These are phyloP conservation scores for Odontomachus brunneus DNA, from an alignment of 1,140 invertebrate genomes.

Conservation along the genomic window DNA sequence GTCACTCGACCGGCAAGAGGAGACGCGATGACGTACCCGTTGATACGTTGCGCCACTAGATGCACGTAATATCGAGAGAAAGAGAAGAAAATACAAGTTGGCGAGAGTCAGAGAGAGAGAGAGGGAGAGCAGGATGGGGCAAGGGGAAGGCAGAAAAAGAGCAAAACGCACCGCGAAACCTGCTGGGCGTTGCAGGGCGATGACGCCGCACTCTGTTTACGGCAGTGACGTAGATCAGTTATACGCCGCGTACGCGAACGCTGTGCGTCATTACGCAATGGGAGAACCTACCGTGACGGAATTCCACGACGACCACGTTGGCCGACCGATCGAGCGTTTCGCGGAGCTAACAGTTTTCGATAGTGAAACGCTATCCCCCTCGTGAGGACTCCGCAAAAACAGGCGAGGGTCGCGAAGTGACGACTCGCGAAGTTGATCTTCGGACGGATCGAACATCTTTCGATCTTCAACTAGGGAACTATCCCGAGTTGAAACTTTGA, in stretches of 20 bases:
- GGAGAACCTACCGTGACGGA: constrained; percentile 55
- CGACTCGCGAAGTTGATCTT: neutral
- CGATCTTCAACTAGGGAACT: too few relatives aligned
- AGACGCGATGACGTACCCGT: constrained; percentile 67
- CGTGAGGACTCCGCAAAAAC: neutral
- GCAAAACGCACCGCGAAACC: constrained; percentile 50
- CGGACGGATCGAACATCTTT: too few relatives aligned
- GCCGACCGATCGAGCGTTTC: constrained; percentile 48
- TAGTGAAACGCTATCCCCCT: neutral
- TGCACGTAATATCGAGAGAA: constrained; percentile 54
- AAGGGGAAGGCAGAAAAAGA: constrained; percentile 35
- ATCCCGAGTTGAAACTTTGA: too few relatives aligned
- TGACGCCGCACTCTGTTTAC: constrained; percentile 67
- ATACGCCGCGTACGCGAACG: constrained; percentile 62
- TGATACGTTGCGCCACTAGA: constrained; percentile 62
- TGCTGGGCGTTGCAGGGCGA: constrained; percentile 58
- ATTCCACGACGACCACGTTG: constrained; percentile 31
- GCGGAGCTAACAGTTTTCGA: neutral
- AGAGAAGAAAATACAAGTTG: constrained; percentile 47
- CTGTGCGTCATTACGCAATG: constrained; percentile 60
- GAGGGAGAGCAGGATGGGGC: neutral
- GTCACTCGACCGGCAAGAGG: constrained; percentile 50
- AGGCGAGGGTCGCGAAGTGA: neutral
- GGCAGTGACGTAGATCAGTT: constrained; percentile 73
- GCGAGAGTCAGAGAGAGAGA: neutral